These are phyloP conservation scores for Timema cristinae DNA, from an alignment of 2,888 invertebrate species.

Conservation along the genomic window DNA sequence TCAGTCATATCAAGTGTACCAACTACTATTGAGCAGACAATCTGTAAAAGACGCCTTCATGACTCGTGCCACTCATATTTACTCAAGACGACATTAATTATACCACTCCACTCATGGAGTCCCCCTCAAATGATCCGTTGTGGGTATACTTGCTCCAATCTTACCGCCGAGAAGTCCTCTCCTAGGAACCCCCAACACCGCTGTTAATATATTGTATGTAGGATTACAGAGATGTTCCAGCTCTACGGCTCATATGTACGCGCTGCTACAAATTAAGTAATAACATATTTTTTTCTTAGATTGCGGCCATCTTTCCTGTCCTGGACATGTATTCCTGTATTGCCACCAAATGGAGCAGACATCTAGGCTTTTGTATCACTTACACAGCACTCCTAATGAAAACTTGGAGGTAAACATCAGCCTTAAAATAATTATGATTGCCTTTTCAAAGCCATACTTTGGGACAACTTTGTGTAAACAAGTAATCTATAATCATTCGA, in stretches of 20 bases:
- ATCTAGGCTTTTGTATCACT: constrained; percentile 88
- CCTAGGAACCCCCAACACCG: too few relatives aligned
- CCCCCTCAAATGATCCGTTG: too few relatives aligned
- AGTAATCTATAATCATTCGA: too few relatives aligned
- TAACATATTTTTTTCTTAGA: constrained; percentile 51
- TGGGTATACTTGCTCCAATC: too few relatives aligned
- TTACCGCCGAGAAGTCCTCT: too few relatives aligned
- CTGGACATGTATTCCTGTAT: constrained; percentile 81
- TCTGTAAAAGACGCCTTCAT: too few relatives aligned
- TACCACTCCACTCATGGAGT: too few relatives aligned
- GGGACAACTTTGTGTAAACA: too few relatives aligned
- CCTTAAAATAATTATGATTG: neutral
- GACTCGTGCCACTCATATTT: too few relatives aligned
- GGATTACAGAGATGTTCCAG: neutral
- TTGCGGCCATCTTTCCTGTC: constrained; percentile 88
- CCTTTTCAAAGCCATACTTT: neutral
- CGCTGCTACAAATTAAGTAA: neutral
- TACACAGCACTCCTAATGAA: constrained; percentile 91
- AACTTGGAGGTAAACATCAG: constrained; percentile 74
- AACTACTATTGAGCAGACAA: too few relatives aligned
- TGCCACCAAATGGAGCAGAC: constrained; percentile 88
- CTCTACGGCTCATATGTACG: neutral
- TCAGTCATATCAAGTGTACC: too few relatives aligned
- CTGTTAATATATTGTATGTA: neutral
- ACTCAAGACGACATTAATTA: too few relatives aligned